Evolutionary conservation across 2,797 vertebrate species (phyloP), one percentile per base, ranked within the genome.

Genomic region (Rhinella marina): DNA sequence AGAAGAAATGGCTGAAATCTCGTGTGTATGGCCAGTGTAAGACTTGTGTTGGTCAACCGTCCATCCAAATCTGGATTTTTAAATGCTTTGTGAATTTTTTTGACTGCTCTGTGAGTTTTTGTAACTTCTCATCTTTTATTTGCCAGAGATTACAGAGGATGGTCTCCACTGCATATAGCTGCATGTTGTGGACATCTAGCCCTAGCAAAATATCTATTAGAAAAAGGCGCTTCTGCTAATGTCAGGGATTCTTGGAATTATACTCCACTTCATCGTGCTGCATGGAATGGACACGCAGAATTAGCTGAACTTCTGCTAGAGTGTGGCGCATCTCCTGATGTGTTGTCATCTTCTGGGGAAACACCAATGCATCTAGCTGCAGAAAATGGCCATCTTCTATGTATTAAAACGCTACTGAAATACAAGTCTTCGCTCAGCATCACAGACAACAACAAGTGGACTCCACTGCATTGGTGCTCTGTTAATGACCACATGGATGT

Each of bases 401-500:
- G 91, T 8, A 90, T 89, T 0, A 90, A 90, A 29, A 87, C 85
- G 48, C 84, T 94, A 82, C 86, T 94, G 11, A 90, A 92, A 81
- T 88, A 91, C 23, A 89, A 91, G 57, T 92, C 93, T 5, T 90
- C 90, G 8, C 81, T 88, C 5, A 90, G 90, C n/a, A 72, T 82
- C 16, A 90, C 87, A 77, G 93, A 94, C 85, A 91, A 90, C 73
- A 91, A 92, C 85, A 92, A 86, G 66, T 93, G 93, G 93, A 92
- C 91, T 0, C 91, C 93, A 0, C 83, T 94, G 72, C 92, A 94
- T 86, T 94, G 92, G 92, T 91, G 92, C 7, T 66, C 91, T n/a
- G 91, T 92, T 14, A 91, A 91, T 52, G 91, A 90, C 8, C 91
- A 92, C 90, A 87, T 89, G 0, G 90, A 92, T 0, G 29, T 93